phyloP scores from a whole-genome alignment of 1,140 invertebrate species.

The Arctopsyche grandis region DNA sequence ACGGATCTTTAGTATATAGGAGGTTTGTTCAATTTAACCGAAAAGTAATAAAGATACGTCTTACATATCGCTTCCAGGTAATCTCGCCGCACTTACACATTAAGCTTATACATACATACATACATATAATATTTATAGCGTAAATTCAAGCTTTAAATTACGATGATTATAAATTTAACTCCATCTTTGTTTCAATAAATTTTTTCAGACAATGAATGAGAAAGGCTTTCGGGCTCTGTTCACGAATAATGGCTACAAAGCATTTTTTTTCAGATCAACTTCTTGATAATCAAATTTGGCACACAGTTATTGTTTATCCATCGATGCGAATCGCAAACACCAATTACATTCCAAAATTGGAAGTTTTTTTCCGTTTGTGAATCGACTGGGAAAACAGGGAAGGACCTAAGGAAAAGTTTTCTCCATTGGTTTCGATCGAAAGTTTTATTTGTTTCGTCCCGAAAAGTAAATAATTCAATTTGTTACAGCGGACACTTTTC shows the following conservation, averaged over 20 bases:
- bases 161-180: too few relatives aligned
- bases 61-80: too few relatives aligned
- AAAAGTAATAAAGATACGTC: too few relatives aligned
- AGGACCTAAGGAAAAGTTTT: constrained; percentile 21
- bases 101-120: neutral
- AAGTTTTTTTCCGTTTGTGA: neutral
- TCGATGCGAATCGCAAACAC: neutral
- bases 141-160: too few relatives aligned
- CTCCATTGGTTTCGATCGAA: constrained; percentile 18
- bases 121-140: neutral
- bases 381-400: too few relatives aligned
- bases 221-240: too few relatives aligned
- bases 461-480: constrained; percentile 47
- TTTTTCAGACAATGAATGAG: too few relatives aligned
- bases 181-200: too few relatives aligned
- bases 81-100: neutral
- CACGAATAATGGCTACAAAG: neutral
- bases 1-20: too few relatives aligned
- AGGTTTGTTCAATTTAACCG: too few relatives aligned
- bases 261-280: neutral
- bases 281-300: constrained; percentile 10
- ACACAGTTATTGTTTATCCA: constrained; percentile 2
- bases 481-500: constrained; percentile 44
- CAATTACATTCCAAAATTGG: neutral
- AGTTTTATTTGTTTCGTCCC: constrained; percentile 44